These are phyloP conservation scores for Scaptomyza pallida DNA, from an alignment of 1,140 invertebrate species.

Conservation along the genomic window DNA sequence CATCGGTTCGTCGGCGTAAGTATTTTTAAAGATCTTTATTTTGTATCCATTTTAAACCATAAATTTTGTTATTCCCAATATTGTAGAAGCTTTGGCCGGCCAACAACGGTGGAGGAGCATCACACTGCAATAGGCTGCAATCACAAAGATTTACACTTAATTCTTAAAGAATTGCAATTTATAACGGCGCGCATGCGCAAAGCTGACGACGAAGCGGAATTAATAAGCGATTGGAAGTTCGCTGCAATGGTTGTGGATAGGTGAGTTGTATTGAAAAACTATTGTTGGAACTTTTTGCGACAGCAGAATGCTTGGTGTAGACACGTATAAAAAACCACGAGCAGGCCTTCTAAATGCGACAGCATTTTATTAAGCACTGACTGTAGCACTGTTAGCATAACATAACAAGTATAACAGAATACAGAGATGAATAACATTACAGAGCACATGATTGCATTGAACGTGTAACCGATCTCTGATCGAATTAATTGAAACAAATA, in stretches of 20 bases:
- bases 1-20: conserved; percentile 84
- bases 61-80: neutral
- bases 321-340: too few species aligned
- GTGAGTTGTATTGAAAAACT: conserved; percentile 85
- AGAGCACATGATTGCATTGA: too few species aligned
- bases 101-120: conserved; percentile 87
- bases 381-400: too few species aligned
- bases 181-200: conserved; percentile 96
- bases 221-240: conserved; percentile 99
- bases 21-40: neutral
- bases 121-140: conserved; percentile 85
- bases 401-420: too few species aligned
- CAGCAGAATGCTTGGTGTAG: too few species aligned
- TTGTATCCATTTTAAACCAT: neutral
- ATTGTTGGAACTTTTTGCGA: too few species aligned
- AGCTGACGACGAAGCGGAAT: conserved; percentile 94
- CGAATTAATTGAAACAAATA: too few species aligned
- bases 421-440: too few species aligned
- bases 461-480: too few species aligned
- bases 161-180: conserved; percentile 96
- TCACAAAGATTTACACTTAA: conserved; percentile 91
- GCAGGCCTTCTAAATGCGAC: too few species aligned
- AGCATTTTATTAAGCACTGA: too few species aligned
- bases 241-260: conserved; percentile 99
- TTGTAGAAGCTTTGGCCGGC: conserved; percentile 85